Base-by-base conservation (phyloP, 2,888 invertebrate species). In the Entomobrya proxima region DNA sequence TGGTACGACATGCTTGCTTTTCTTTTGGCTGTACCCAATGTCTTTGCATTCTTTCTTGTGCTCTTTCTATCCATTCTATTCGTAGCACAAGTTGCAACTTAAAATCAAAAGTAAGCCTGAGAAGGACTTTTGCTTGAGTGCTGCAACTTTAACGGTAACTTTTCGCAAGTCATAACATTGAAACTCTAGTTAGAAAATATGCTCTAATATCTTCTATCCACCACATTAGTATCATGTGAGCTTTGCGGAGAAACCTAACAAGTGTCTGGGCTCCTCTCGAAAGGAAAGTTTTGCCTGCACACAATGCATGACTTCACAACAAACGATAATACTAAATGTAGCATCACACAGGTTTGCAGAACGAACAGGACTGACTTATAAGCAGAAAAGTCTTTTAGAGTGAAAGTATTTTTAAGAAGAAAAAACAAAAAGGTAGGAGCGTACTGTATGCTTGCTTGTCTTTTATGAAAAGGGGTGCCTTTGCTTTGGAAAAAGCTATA, bases 161-260 rank as follows among this genome's bases (percentile, higher is more conserved):
- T n/a, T n/a, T n/a, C n/a, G n/a, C n/a, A n/a, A n/a, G n/a, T n/a
- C n/a, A n/a, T n/a, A n/a, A n/a, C n/a, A n/a, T n/a, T n/a, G n/a
- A n/a, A n/a, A n/a, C n/a, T n/a, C n/a, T n/a, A 50, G 50, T 50
- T 58, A 58, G 4, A 58, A 30, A 21, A 1, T 24, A 13, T 30
- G 58, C 64, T n/a, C n/a, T n/a, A n/a, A n/a, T n/a, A n/a, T n/a
- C 27, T 64, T 64, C 35, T 64, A 18, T 64, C n/a, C 9, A 21
- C 35, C 35, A 30, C 64, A n/a, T n/a, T n/a, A 15, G 32, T 30
- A n/a, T 32, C 61, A 61, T 61, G 32, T 15, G n/a, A 32, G 18
- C 21, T 52, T 7, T 52, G 21, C 24, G n/a, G 44, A 6, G 77
- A 77, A 77, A 15, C 77, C 77, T 64, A 77, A 77, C 61, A 77